phyloP scores from a whole-genome alignment of 2,113 vertebrate species.

The Spea bombifrons region DNA sequence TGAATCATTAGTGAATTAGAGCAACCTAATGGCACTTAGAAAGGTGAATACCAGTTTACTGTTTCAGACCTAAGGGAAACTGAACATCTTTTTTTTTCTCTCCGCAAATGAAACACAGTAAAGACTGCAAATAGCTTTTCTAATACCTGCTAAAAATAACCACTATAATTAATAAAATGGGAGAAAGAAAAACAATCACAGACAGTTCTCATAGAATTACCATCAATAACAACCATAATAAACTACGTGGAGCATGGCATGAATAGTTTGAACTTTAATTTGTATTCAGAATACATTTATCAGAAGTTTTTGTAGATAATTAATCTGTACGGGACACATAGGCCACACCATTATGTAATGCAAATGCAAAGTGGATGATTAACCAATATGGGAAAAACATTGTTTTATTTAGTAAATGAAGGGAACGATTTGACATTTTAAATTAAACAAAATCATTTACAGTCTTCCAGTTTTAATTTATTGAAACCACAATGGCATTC shows the following conservation, averaged over 20 bases:
- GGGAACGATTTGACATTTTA: slow-evolving; percentile 42
- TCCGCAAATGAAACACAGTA: slow-evolving; percentile 41
- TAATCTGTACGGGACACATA: slow-evolving; percentile 46
- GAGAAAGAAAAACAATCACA: slow-evolving; percentile 28
- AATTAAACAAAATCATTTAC: slow-evolving; percentile 46
- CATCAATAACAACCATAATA: slow-evolving; percentile 13
- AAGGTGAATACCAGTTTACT: slow-evolving; percentile 51
- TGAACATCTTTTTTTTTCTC: slow-evolving; percentile 37
- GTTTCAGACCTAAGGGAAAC: slow-evolving; percentile 40
- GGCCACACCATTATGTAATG: slow-evolving; percentile 40
- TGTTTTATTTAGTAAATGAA: slow-evolving; percentile 51
- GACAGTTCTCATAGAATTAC: slow-evolving; percentile 46
- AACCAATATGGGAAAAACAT: slow-evolving; percentile 9
- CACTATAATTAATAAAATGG: slow-evolving; percentile 47
- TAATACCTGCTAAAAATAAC: slow-evolving; percentile 21
- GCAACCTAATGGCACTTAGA: slow-evolving; percentile 42
- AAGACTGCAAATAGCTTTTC: slow-evolving; percentile 39
- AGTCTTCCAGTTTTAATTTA: slow-evolving; percentile 22
- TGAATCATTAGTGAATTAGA: slow-evolving; percentile 50
- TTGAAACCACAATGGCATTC: slow-evolving; percentile 46
- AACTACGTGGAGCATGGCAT: slow-evolving; percentile 33
- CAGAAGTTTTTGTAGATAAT: slow-evolving; percentile 47
- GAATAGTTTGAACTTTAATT: slow-evolving; percentile 18
- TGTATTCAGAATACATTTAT: slow-evolving; percentile 43
- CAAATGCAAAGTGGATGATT: slow-evolving; percentile 45